A percentile compares a stretch with the other conserved stretches of the same genome.
Evolutionary conservation across 2,888 invertebrate genomes (phyloP).

Genomic region (Pachycephus smyrnensis): DNA sequence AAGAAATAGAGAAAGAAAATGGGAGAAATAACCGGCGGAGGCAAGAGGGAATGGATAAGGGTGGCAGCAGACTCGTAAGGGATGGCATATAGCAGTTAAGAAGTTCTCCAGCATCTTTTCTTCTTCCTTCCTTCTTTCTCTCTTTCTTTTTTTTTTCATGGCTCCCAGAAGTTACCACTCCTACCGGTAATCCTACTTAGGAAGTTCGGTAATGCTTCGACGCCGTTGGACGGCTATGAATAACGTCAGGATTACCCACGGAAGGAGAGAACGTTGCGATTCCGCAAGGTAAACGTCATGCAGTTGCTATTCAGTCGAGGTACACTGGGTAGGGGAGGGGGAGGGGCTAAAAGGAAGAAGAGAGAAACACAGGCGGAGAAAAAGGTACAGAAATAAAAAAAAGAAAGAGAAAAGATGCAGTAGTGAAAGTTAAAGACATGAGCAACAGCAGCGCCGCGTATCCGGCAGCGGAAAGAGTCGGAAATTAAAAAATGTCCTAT

Average conservation of each 20-base stretch:
- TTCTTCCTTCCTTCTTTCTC: slow-evolving; percentile 9
- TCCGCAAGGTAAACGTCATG: not conserved
- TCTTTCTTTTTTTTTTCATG: slow-evolving; percentile 27
- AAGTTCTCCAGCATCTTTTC: slow-evolving; percentile 22
- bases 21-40: slow-evolving; percentile 4
- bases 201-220: slow-evolving; percentile 48
- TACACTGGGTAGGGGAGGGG: not conserved
- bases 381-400: not conserved
- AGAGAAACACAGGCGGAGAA: not conserved
- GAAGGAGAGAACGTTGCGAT: not conserved
- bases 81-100: slow-evolving; percentile 22
- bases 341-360: not conserved
- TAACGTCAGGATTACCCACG: slow-evolving; percentile 50
- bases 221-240: slow-evolving; percentile 43
- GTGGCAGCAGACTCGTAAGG: not conserved
- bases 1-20: slow-evolving; percentile 2
- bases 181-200: slow-evolving; percentile 53
- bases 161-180: slow-evolving; percentile 35
- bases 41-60: slow-evolving; percentile 24
- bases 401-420: not conserved
- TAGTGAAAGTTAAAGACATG: not conserved
- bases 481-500: not conserved
- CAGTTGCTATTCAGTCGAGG: not conserved
- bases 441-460: not conserved
- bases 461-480: not conserved